phyloP scores from a whole-genome alignment of 1,140 invertebrate species.

The Magallana angulata region DNA sequence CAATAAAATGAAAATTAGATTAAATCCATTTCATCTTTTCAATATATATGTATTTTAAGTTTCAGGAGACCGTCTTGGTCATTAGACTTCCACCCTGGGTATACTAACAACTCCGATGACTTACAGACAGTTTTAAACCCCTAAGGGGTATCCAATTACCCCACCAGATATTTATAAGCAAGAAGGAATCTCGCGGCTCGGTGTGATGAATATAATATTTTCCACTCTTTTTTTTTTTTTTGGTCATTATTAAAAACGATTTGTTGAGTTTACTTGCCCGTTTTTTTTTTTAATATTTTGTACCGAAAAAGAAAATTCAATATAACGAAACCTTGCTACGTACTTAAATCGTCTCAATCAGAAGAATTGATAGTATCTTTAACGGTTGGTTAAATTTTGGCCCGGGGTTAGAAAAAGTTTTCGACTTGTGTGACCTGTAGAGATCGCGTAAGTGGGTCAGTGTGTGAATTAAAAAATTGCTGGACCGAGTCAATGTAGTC shows the following conservation, averaged over 20 bases:
- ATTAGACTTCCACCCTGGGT: no score
- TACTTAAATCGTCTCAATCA: not conserved
- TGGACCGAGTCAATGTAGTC: no score
- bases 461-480: not conserved
- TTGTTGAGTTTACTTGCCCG: no score
- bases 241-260: no score
- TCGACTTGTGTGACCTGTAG: not conserved
- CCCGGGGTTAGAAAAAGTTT: not conserved
- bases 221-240: no score
- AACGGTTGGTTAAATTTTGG: not conserved
- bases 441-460: not conserved
- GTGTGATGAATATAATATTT: not conserved
- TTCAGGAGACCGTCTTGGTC: no score
- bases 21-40: not conserved
- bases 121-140: not conserved
- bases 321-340: no score
- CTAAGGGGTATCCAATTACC: not conserved
- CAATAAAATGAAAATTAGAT: conserved; percentile 1
- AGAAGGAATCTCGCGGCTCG: not conserved
- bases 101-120: not conserved
- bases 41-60: no score
- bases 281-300: no score
- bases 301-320: no score
- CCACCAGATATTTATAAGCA: not conserved
- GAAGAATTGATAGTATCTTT: not conserved